phyloP scores from a whole-genome alignment of 2,113 vertebrate genomes.

The Gnathonemus echidnorhynchus region DNA sequence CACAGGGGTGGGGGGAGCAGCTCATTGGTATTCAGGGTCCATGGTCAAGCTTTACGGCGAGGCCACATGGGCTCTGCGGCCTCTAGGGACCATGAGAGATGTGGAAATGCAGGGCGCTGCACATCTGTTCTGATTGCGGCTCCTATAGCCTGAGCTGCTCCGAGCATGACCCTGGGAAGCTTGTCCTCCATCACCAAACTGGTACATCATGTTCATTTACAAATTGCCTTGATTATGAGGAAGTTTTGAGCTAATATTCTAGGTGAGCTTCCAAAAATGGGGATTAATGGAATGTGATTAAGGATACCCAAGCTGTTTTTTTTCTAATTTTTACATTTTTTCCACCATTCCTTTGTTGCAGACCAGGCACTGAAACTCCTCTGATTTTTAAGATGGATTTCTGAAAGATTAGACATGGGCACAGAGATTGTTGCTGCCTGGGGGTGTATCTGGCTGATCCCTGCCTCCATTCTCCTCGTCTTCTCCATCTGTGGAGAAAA shows the following conservation, averaged over 20 bases:
- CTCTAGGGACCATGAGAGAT: background rate
- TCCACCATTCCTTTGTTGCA: background rate
- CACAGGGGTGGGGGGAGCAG: background rate
- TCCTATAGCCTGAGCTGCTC: background rate
- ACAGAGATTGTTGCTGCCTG: background rate
- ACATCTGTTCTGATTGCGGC: background rate
- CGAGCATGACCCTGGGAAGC: background rate
- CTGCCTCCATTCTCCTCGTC: background rate
- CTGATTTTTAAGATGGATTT: background rate
- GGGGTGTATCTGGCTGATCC: background rate
- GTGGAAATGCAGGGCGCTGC: background rate
- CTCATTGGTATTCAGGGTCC: slow-evolving; percentile 7
- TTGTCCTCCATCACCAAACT: background rate
- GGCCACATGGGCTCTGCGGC: too few relatives aligned
- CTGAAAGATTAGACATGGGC: background rate
- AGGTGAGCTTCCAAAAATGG: background rate
- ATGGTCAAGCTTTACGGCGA: background rate
- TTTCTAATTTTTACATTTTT: background rate
- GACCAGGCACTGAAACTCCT: background rate
- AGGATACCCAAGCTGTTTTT: background rate
- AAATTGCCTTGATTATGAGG: background rate
- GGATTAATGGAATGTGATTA: background rate
- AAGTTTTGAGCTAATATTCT: background rate
- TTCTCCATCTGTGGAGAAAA: background rate
- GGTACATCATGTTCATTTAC: background rate